Conservation (phyloP, 2,113 vertebrate species). For the Stomatorhinus ivindoensis region DNA sequence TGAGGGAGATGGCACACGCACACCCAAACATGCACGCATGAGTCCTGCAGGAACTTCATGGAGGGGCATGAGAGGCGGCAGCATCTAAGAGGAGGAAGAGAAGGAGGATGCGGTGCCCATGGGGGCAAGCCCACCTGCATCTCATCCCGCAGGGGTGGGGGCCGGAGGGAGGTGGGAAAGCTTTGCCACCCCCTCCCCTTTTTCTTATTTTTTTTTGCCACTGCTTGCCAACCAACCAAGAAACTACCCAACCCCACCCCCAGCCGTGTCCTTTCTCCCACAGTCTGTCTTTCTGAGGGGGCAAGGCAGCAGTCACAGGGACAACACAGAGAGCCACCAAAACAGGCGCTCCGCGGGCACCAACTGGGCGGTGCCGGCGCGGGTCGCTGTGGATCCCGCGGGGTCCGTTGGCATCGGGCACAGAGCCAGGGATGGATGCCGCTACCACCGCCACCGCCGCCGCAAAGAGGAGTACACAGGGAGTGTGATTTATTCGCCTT, state of each 20-base stretch:
- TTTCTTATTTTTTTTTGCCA: constrained; percentile 42
- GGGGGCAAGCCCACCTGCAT: constrained; percentile 66
- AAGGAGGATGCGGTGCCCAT: constrained; percentile 62
- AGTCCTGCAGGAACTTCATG: constrained; percentile 72
- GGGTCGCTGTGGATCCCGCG: constrained; percentile 64
- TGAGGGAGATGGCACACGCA: constrained; percentile 69
- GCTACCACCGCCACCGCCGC: constrained; percentile 21
- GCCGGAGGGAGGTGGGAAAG: constrained; percentile 59
- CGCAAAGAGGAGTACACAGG: constrained; percentile 66
- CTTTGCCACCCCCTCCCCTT: constrained; percentile 52
- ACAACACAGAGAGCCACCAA: constrained; percentile 48
- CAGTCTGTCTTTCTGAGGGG: constrained; percentile 22
- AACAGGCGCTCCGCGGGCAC: constrained; percentile 45
- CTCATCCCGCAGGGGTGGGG: constrained; percentile 40
- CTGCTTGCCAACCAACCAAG: constrained; percentile 62
- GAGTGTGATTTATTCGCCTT: constrained; percentile 77
- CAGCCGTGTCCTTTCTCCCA: constrained; percentile 50
- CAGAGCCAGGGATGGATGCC: constrained; percentile 78
- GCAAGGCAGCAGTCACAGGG: constrained; percentile 56
- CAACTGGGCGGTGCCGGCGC: constrained; percentile 60
- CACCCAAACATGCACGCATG: constrained; percentile 51
- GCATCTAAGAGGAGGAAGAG: constrained; percentile 43
- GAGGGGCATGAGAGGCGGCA: constrained; percentile 61
- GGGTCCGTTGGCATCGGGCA: constrained; percentile 80
- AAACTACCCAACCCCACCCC: constrained; percentile 54